These are phyloP conservation scores for Rhagologus leucostigma DNA, from an alignment of 2,113 vertebrate genomes.

Conservation along the genomic window DNA sequence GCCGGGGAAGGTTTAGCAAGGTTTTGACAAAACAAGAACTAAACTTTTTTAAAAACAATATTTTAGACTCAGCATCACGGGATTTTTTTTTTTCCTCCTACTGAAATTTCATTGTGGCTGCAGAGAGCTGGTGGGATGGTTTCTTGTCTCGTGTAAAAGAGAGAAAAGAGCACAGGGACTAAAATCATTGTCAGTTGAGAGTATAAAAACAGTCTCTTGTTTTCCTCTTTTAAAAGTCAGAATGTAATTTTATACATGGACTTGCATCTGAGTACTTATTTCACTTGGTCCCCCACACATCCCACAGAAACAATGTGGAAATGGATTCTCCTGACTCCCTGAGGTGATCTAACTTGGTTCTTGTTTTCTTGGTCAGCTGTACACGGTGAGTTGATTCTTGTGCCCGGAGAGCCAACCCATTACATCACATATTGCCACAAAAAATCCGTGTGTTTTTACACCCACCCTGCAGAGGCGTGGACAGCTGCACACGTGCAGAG, in stretches of 20 bases:
- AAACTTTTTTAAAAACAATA: background rate
- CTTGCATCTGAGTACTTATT: background rate
- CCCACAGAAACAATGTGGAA: background rate
- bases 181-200: background rate
- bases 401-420: background rate
- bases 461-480: rapidly evolving
- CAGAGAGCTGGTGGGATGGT: background rate
- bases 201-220: background rate
- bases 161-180: background rate
- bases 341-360: background rate
- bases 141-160: background rate
- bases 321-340: background rate
- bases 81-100: background rate
- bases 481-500: background rate
- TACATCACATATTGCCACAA: rapidly evolving
- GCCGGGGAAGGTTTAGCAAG: background rate
- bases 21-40: background rate
- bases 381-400: background rate
- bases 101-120: background rate
- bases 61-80: background rate
- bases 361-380: background rate
- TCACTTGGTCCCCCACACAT: background rate
- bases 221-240: background rate
- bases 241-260: background rate
- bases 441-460: background rate